These are phyloP conservation scores for Apogon hyalosoma DNA, from an alignment of 2,797 vertebrate genomes.

Conservation along the genomic window DNA sequence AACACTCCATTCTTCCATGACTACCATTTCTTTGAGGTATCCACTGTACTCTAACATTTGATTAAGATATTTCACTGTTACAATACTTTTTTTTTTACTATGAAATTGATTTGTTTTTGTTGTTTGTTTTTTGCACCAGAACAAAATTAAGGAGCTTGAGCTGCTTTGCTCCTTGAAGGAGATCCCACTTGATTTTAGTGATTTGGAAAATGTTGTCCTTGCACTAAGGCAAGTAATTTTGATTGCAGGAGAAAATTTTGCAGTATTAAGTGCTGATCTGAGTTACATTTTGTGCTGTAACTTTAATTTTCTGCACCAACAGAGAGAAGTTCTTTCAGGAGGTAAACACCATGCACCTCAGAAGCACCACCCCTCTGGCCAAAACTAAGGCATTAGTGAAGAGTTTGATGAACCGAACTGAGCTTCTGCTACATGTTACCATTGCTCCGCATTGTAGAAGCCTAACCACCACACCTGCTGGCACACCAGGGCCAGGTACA, in stretches of 20 bases:
- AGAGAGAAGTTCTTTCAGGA: constrained; percentile 99
- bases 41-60: background rate
- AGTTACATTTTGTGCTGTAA: constrained; percentile 14
- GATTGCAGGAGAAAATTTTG: background rate
- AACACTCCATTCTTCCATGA: constrained; percentile 96
- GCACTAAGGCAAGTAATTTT: constrained; percentile 87
- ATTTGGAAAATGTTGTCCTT: constrained; percentile 95
- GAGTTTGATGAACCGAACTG: constrained; percentile 97
- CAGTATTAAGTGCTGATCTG: background rate
- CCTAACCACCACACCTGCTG: constrained; percentile 90
- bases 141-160: constrained; percentile 97
- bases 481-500: constrained; percentile 89
- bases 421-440: constrained; percentile 94
- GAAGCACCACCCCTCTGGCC: constrained; percentile 85
- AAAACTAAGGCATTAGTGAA: constrained; percentile 95
- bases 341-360: constrained; percentile 90
- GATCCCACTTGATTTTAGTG: constrained; percentile 92
- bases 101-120: constrained; percentile 17
- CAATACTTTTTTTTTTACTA: background rate
- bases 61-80: background rate
- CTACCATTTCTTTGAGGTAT: constrained; percentile 98
- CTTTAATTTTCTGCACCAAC: constrained; percentile 23
- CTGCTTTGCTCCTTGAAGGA: constrained; percentile 97
- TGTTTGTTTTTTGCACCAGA: constrained; percentile 80
- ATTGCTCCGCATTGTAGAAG: constrained; percentile 96